These are phyloP conservation scores for Pachliopta kotzebuea DNA, from an alignment of 2,888 invertebrate genomes.

Conservation along the genomic window DNA sequence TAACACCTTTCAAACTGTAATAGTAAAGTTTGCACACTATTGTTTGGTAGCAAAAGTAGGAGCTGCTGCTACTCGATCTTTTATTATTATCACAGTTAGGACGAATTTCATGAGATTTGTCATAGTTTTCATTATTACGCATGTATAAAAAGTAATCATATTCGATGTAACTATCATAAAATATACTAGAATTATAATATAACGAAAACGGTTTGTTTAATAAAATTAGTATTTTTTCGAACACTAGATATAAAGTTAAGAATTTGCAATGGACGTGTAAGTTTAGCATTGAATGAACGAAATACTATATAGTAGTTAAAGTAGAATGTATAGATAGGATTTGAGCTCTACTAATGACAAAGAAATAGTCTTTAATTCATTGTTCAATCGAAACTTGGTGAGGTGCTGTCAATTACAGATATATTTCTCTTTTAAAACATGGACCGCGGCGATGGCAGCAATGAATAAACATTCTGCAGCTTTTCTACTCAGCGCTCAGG, in stretches of 20 bases:
- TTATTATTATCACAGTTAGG: too few relatives aligned
- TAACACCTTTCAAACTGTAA: too few relatives aligned
- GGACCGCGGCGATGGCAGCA: constrained; percentile 17
- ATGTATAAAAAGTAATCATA: not conserved
- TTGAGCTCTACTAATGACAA: not conserved
- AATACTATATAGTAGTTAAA: not conserved
- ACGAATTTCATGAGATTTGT: too few relatives aligned
- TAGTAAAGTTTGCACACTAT: too few relatives aligned
- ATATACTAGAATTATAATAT: not conserved
- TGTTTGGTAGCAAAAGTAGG: too few relatives aligned
- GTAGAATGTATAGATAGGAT: not conserved
- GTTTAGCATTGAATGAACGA: constrained; percentile 3
- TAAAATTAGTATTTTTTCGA: too few relatives aligned
- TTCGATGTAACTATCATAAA: not conserved
- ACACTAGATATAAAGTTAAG: not conserved
- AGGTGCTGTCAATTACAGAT: constrained; percentile 29
- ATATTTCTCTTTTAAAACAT: constrained; percentile 13
- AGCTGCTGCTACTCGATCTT: too few relatives aligned
- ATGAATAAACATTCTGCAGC: constrained; percentile 26
- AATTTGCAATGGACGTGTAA: not conserved
- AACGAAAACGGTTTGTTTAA: too few relatives aligned
- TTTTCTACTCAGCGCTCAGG: constrained; percentile 21
- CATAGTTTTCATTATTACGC: not conserved
- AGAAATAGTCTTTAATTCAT: constrained; percentile 6
- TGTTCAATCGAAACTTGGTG: constrained; percentile 11